phyloP scores from a whole-genome alignment of 2,888 invertebrate genomes.

The Stenodera caucasica region DNA sequence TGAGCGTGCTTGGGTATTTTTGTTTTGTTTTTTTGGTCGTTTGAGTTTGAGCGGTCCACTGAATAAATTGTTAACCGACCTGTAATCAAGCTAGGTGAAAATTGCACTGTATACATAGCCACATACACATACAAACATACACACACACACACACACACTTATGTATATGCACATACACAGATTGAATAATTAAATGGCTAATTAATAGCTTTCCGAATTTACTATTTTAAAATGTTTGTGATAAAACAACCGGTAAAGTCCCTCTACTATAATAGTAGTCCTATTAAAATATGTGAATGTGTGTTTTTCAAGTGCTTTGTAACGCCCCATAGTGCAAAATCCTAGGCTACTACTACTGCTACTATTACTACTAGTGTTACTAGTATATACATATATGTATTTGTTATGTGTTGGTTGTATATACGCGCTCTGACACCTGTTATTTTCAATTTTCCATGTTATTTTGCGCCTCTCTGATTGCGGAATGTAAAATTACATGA shows the following conservation, averaged over 20 bases:
- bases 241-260: slow-evolving; percentile 29
- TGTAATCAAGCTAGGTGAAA: not conserved
- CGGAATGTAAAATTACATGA: slow-evolving; percentile 53
- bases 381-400: no score
- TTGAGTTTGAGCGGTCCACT: not conserved
- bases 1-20: no score
- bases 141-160: slow-evolving; percentile 18
- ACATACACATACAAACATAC: no score
- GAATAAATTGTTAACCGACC: not conserved
- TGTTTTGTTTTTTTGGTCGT: not conserved
- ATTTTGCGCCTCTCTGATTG: slow-evolving; percentile 50
- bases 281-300: slow-evolving; percentile 17
- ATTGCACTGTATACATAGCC: not conserved
- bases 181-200: slow-evolving; percentile 49
- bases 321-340: slow-evolving; percentile 42
- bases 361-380: no score
- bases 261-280: not conserved
- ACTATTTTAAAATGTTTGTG: slow-evolving; percentile 44
- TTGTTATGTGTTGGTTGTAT: slow-evolving; percentile 34
- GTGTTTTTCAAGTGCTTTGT: slow-evolving; percentile 46
- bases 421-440: slow-evolving; percentile 49
- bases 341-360: slow-evolving; percentile 21
- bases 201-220: slow-evolving; percentile 51
- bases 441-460: slow-evolving; percentile 55
- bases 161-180: slow-evolving; percentile 41